phyloP scores from a whole-genome alignment of 2,113 vertebrate species.

The Bombycilla garrulus region DNA sequence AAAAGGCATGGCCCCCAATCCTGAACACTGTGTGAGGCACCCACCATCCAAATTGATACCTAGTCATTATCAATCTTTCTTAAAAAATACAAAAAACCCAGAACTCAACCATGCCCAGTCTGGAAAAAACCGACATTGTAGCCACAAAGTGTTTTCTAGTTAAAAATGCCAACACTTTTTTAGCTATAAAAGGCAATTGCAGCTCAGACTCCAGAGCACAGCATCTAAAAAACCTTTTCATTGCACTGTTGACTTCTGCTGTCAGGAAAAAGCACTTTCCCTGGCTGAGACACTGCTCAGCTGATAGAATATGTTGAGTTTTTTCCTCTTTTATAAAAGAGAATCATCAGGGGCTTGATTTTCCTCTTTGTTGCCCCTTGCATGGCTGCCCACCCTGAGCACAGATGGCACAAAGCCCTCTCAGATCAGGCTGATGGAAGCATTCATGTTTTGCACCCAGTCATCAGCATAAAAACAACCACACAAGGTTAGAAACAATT shows the following conservation, averaged over 20 bases:
- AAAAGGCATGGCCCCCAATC: background rate
- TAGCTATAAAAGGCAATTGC: background rate
- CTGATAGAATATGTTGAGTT: background rate
- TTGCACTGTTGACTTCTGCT: background rate
- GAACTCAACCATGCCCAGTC: background rate
- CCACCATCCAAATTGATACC: background rate
- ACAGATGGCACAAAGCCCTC: background rate
- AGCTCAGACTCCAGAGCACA: background rate
- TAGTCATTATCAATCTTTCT: background rate
- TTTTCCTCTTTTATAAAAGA: background rate
- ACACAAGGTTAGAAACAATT: background rate
- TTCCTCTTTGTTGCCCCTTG: background rate
- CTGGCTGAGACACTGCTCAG: background rate
- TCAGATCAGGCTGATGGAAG: background rate
- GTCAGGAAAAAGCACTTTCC: background rate
- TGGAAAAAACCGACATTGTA: accelerated
- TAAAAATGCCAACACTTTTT: background rate
- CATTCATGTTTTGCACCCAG: background rate
- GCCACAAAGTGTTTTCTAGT: background rate
- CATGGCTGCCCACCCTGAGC: background rate
- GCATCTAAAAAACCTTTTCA: background rate
- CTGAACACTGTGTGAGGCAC: background rate
- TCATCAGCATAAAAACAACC: background rate
- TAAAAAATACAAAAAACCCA: background rate
- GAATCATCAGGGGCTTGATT: background rate